Evolutionary conservation across 1,140 invertebrate genomes (phyloP).

Genomic region (Meloidogyne chitwoodi): DNA sequence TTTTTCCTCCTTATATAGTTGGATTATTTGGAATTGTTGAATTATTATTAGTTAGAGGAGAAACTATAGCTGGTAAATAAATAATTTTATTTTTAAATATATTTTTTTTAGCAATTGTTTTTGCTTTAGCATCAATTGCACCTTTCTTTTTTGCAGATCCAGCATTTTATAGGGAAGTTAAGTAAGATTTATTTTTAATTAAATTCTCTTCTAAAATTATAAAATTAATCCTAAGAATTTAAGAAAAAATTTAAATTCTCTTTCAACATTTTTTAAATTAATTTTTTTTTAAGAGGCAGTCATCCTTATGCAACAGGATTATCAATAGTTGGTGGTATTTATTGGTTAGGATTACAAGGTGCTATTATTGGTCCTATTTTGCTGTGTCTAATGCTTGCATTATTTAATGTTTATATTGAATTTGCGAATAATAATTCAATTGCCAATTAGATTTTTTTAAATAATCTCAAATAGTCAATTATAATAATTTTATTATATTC

Average conservation of each 20-base stretch:
- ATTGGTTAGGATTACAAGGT: constrained; percentile 90
- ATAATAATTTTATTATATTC: not conserved
- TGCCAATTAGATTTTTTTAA: not conserved
- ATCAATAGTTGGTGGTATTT: constrained; percentile 94
- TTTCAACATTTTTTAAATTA: too few species aligned
- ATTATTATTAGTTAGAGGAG: constrained; percentile 82
- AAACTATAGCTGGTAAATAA: constrained; percentile 67
- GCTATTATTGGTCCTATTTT: constrained; percentile 90
- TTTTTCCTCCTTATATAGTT: constrained; percentile 87
- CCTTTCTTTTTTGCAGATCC: constrained; percentile 85
- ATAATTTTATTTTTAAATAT: too few species aligned
- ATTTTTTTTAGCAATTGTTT: constrained; percentile 66
- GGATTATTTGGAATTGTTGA: constrained; percentile 86
- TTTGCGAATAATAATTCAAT: constrained; percentile 29
- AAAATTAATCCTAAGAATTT: too few species aligned
- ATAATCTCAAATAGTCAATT: not conserved
- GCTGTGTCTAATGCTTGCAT: constrained; percentile 78
- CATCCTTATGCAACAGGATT: constrained; percentile 97
- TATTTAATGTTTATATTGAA: constrained; percentile 70
- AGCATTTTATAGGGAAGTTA: constrained; percentile 92
- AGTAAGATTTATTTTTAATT: constrained; percentile 67
- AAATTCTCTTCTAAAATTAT: too few species aligned
- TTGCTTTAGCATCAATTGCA: constrained; percentile 78
- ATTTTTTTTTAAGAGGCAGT: constrained; percentile 69
- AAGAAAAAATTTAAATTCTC: too few species aligned